Conservation (phyloP, 2,113 vertebrate species). For the Hippocampus barbouri region DNA sequence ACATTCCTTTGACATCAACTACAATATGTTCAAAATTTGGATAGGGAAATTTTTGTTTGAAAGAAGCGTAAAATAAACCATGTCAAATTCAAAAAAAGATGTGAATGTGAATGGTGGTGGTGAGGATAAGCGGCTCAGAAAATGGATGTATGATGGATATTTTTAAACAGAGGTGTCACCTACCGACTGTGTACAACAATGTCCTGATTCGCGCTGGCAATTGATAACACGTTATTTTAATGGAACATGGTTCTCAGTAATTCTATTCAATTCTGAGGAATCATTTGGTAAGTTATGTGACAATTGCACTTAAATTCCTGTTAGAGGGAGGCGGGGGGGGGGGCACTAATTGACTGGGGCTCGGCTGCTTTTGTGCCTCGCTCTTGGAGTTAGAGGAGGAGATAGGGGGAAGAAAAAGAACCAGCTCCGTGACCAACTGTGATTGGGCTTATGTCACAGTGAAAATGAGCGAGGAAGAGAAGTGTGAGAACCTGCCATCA, state of each 20-base stretch:
- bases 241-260: background rate
- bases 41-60: background rate
- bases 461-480: background rate
- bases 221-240: background rate
- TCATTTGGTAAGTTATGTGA: background rate
- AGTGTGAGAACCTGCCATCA: too few species aligned
- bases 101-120: too few species aligned
- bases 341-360: background rate
- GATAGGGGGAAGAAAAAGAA: background rate
- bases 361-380: background rate
- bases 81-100: too few species aligned
- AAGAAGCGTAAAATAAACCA: background rate
- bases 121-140: too few species aligned
- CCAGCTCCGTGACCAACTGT: background rate
- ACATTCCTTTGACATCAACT: background rate
- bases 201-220: background rate
- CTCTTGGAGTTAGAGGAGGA: background rate
- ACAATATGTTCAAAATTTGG: background rate
- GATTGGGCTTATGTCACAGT: background rate
- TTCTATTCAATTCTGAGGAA: background rate
- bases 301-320: background rate
- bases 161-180: background rate
- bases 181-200: background rate
- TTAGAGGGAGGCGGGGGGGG: too few species aligned
- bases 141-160: background rate